phyloP scores from a whole-genome alignment of 2,888 invertebrate genomes.

The Cloeon dipterum region DNA sequence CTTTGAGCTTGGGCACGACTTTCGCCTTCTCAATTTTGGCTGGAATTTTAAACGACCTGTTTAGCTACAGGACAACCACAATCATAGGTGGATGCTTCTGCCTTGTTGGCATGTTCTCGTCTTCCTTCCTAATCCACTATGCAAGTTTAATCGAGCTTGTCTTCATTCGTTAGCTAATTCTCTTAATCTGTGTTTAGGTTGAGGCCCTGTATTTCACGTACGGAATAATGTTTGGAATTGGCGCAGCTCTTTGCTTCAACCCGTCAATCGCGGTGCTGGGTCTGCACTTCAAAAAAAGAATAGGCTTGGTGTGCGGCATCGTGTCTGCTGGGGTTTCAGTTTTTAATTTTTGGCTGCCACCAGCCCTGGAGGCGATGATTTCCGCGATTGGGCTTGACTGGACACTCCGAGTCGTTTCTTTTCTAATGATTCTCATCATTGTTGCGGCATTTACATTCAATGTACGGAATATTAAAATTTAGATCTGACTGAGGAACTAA shows the following conservation, averaged over 20 bases:
- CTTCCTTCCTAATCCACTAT: slow-evolving; percentile 43
- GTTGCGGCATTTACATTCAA: too few species aligned
- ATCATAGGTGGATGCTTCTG: slow-evolving; percentile 63
- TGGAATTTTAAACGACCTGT: slow-evolving; percentile 60
- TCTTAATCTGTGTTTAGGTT: slow-evolving; percentile 22
- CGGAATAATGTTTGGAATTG: slow-evolving; percentile 30
- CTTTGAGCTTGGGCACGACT: slow-evolving; percentile 67
- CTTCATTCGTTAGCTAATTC: too few species aligned
- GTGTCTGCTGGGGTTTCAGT: slow-evolving; percentile 78
- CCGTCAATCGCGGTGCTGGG: slow-evolving; percentile 81
- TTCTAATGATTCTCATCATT: slow-evolving; percentile 37
- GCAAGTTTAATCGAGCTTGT: too few species aligned
- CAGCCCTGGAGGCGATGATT: slow-evolving; percentile 34
- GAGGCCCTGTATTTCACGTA: slow-evolving; percentile 63
- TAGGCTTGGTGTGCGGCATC: slow-evolving; percentile 74
- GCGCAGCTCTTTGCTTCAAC: slow-evolving; percentile 73
- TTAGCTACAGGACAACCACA: slow-evolving; percentile 67
- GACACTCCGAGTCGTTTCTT: slow-evolving; percentile 38
- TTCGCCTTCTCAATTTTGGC: slow-evolving; percentile 74
- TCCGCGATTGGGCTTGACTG: slow-evolving; percentile 31
- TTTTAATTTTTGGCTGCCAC: slow-evolving; percentile 62
- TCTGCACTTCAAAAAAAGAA: slow-evolving; percentile 68
- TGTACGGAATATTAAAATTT: too few species aligned
- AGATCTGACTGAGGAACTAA: too few species aligned
- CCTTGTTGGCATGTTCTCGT: slow-evolving; percentile 49